Evolutionary conservation across 2,888 invertebrate genomes (phyloP), one percentile per base, ranked within the genome.

Genomic region (Siphlonurus alternatus): DNA sequence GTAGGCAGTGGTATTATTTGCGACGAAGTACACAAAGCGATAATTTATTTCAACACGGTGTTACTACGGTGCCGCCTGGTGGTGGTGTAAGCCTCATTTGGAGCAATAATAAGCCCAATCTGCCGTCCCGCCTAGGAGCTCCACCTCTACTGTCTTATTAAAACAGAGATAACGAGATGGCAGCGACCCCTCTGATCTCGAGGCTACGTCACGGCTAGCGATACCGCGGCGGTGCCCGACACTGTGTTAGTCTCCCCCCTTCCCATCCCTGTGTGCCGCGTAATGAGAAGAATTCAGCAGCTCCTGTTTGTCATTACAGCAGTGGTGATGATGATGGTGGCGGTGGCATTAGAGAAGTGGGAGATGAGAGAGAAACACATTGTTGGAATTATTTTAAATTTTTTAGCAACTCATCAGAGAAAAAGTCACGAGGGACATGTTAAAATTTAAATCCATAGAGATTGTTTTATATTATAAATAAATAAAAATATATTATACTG

Each of bases 371-470:
- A 38, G 38, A 5, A n/a, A 3, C 7, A n/a, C 56, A 56, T 56
- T 56, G 56, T 56, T 56, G 56, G 56, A 56, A 56, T 56, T 56
- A 56, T 56, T 56, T 56, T 56, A 56, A 56, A 56, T 56, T 56
- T 38, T 56, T 56, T 56, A 56, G n/a, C 56, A 56, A 56, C 56
- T 56, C 56, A 20, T 22, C 38, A 38, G n/a, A n/a, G n/a, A n/a
- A n/a, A 38, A 38, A 38, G 38, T 38, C 38, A 38, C 15, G 15
- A 38, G 38, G 15, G 38, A 38, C 7, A 38, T 10, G 15, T 5
- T 10, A 38, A 38, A 38, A 38, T 38, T 38, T 10, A 38, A 38
- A 10, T 15, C 38, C 38, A 38, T 38, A 38, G 38, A 38, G 38
- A 38, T 10, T 38, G 15, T 38, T 38, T 38, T 10, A 10, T 38